Evolutionary conservation across 2,797 vertebrate genomes (phyloP).

Genomic region (Odontamblyopus lacepedii): DNA sequence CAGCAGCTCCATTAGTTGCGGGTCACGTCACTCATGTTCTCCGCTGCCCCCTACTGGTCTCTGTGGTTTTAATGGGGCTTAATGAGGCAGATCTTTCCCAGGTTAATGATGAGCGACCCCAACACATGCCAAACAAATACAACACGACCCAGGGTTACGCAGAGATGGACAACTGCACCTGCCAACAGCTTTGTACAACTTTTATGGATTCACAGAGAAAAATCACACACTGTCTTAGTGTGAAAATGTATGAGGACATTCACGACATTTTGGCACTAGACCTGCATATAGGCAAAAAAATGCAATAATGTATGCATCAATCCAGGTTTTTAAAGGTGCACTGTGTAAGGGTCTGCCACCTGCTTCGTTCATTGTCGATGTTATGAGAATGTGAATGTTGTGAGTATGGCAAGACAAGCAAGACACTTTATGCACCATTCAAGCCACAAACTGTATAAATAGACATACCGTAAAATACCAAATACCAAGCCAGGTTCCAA

Average conservation of each 20-base stretch:
- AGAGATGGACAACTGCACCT: not conserved
- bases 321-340: not conserved
- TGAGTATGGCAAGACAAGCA: no score
- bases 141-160: conserved; percentile 23
- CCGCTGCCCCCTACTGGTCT: conserved; percentile 4
- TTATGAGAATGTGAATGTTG: no score
- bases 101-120: conserved; percentile 47
- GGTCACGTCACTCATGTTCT: conserved; percentile 6
- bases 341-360: no score
- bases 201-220: no score
- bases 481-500: no score
- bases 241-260: no score
- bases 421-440: no score
- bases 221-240: no score
- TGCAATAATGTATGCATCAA: not conserved
- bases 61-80: conserved; percentile 35
- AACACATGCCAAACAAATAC: conserved; percentile 33
- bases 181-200: not conserved
- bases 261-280: no score
- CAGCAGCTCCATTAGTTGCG: conserved; percentile 3
- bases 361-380: no score
- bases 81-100: conserved; percentile 36
- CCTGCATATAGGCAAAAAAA: not conserved
- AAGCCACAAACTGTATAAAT: no score
- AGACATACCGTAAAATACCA: no score